These are phyloP conservation scores for Mus spretus DNA, from an alignment of 2,797 vertebrate species.

Conservation along the genomic window DNA sequence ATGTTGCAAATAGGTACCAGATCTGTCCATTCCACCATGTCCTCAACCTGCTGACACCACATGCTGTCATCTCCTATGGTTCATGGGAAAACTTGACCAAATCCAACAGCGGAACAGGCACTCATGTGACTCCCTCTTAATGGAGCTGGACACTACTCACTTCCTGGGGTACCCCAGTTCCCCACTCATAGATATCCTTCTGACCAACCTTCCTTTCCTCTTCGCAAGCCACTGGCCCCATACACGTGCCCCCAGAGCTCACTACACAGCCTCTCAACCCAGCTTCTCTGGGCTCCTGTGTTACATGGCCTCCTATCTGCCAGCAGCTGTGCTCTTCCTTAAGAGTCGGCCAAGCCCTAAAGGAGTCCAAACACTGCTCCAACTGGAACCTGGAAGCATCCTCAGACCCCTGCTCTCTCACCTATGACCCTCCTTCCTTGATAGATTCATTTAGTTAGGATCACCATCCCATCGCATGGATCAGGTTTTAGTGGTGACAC, in stretches of 20 bases:
- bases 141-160: not conserved
- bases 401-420: not conserved
- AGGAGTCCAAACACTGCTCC: not conserved
- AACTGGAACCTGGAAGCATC: not conserved
- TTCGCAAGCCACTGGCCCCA: not conserved
- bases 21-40: not conserved
- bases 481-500: not conserved
- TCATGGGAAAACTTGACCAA: not conserved
- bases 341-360: not conserved
- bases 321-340: rapidly evolving
- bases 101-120: rapidly evolving
- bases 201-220: not conserved
- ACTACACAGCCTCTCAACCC: not conserved
- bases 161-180: not conserved
- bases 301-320: not conserved
- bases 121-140: not conserved
- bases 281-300: not conserved
- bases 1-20: not conserved
- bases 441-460: not conserved
- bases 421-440: not conserved
- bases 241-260: not conserved
- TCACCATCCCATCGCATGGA: not conserved
- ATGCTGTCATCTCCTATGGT: not conserved
- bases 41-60: not conserved
- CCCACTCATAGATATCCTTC: not conserved